Conservation (phyloP, 2,797 vertebrate genomes). For the Threskiornis aethiopicus region DNA sequence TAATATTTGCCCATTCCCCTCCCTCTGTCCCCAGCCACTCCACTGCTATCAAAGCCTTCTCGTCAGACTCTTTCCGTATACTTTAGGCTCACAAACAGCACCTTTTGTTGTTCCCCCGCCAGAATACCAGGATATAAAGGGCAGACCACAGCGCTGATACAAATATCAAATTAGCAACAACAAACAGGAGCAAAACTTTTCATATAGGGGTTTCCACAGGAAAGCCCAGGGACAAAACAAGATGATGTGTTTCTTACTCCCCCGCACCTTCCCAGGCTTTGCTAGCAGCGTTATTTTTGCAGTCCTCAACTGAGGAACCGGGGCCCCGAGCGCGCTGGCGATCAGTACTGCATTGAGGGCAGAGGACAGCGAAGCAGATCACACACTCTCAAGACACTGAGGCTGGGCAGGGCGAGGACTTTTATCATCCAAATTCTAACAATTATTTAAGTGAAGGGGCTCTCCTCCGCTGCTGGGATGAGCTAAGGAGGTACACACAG, state of each 20-base stretch:
- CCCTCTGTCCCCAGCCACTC: neutral
- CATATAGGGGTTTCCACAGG: neutral
- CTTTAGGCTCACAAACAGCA: neutral
- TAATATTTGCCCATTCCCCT: neutral
- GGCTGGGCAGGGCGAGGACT: neutral
- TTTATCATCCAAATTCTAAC: neutral
- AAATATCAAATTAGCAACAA: neutral
- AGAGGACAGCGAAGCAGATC: neutral
- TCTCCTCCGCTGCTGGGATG: neutral
- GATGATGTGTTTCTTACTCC: neutral
- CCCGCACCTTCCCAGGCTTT: neutral
- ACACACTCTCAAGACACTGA: neutral
- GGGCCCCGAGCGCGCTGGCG: neutral
- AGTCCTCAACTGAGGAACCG: neutral
- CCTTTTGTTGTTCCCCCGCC: neutral
- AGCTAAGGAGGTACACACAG: neutral
- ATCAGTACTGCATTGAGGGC: rapidly evolving
- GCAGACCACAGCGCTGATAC: neutral
- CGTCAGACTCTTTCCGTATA: neutral
- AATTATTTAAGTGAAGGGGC: neutral
- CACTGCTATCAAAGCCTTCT: neutral
- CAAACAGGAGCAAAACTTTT: neutral
- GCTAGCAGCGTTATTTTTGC: neutral
- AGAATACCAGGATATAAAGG: neutral
- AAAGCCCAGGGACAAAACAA: neutral